Evolutionary conservation across 2,113 vertebrate genomes (phyloP).

Genomic region (Dissostichus mawsoni): DNA sequence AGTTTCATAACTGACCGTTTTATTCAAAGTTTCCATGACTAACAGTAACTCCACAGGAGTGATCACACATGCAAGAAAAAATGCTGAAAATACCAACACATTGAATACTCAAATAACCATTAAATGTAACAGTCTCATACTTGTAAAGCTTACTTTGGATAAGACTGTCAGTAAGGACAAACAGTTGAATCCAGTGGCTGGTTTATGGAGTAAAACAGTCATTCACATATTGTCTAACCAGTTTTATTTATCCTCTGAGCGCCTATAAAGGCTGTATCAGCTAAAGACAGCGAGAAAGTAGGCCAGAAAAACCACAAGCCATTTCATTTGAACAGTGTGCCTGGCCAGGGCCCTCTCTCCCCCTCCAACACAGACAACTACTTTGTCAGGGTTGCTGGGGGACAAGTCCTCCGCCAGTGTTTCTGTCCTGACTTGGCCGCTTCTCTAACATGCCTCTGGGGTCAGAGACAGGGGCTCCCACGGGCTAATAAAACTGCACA

Average conservation of each 20-base stretch:
- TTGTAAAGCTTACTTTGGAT: neutral
- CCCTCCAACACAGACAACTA: slow-evolving; percentile 57
- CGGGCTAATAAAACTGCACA: slow-evolving; percentile 70
- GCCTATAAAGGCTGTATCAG: slow-evolving; percentile 50
- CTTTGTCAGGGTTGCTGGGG: slow-evolving; percentile 61
- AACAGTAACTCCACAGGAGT: slow-evolving; percentile 28
- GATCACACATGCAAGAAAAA: slow-evolving; percentile 23
- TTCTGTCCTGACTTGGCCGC: slow-evolving; percentile 66
- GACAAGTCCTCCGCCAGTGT: slow-evolving; percentile 51
- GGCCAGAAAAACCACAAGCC: slow-evolving; percentile 57
- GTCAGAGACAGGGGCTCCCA: slow-evolving; percentile 71
- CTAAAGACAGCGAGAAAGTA: slow-evolving; percentile 31
- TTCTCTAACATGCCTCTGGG: slow-evolving; percentile 62
- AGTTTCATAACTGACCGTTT: slow-evolving; percentile 44
- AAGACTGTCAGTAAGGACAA: slow-evolving; percentile 9
- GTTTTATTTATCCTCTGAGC: slow-evolving; percentile 51
- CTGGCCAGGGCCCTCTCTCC: slow-evolving; percentile 45
- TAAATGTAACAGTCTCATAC: neutral
- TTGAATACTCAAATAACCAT: neutral
- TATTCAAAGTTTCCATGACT: slow-evolving; percentile 61
- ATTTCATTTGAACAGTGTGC: slow-evolving; percentile 45
- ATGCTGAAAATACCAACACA: slow-evolving; percentile 11
- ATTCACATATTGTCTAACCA: slow-evolving; percentile 28
- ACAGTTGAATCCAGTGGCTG: slow-evolving; percentile 10
- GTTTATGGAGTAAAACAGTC: slow-evolving; percentile 43